A percentile compares a stretch with the other conserved stretches of the same genome.
Evolutionary conservation across 2,888 invertebrate genomes (phyloP).

Genomic region (Camptogramma bilineatum): DNA sequence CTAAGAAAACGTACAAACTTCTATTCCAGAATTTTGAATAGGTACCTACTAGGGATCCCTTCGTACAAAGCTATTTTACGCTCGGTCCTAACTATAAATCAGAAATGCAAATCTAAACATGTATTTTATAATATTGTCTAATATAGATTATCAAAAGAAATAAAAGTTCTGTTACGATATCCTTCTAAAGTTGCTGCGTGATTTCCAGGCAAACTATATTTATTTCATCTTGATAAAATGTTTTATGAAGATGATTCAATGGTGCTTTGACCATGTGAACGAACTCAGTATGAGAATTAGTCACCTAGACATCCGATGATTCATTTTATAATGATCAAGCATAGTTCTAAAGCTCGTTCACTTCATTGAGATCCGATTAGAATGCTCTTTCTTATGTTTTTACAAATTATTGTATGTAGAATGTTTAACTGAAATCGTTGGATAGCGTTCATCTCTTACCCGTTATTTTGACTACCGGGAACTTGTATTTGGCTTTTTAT

Average conservation of each 20-base stretch:
- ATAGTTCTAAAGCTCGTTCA: neutral
- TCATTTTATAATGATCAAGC: constrained; percentile 12
- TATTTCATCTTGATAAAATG: constrained; percentile 18
- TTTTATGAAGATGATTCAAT: constrained; percentile 31
- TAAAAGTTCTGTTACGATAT: neutral
- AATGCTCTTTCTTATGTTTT: constrained; percentile 4
- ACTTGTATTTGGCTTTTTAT: no score
- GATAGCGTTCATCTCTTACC: no score
- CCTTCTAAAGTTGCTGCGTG: neutral
- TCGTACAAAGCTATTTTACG: neutral
- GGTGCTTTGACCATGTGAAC: constrained; percentile 30
- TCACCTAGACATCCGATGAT: constrained; percentile 20
- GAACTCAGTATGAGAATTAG: constrained; percentile 23
- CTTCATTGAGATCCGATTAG: neutral
- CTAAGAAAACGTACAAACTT: constrained; percentile 15
- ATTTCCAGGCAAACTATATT: constrained; percentile 1
- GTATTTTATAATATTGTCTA: no score
- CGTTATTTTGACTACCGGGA: no score
- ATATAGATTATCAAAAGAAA: neutral
- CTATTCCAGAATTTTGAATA: neutral
- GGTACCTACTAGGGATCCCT: neutral
- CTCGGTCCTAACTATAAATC: neutral
- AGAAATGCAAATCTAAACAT: no score
- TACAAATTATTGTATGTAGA: no score
- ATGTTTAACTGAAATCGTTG: no score